Conservation (phyloP, 2,113 vertebrate species). For the Paraplagusia blochii region DNA sequence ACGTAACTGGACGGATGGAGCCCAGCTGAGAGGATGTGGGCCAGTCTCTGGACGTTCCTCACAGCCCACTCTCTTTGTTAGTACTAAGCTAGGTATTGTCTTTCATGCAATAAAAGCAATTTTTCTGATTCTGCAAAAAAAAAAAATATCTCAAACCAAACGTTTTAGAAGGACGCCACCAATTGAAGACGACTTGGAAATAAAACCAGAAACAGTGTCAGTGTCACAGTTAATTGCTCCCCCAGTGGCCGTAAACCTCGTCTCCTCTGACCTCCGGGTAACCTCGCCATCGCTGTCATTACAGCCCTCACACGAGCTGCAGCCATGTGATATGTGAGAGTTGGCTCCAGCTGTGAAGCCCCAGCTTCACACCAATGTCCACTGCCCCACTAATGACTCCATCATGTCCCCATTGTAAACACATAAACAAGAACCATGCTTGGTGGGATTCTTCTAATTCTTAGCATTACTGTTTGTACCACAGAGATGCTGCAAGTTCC, state of each 20-base stretch:
- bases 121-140: too few relatives aligned
- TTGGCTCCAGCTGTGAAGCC: conserved; percentile 47
- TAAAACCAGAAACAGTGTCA: conserved; percentile 24
- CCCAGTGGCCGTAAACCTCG: conserved; percentile 37
- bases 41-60: conserved; percentile 41
- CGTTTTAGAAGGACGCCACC: conserved; percentile 17
- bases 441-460: conserved; percentile 46
- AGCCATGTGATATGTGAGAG: conserved; percentile 45
- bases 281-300: conserved; percentile 46
- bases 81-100: conserved; percentile 1
- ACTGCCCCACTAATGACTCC: conserved; percentile 21
- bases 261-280: conserved; percentile 40
- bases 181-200: conserved; percentile 15
- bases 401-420: conserved; percentile 37
- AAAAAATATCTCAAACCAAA: conserved; percentile 1
- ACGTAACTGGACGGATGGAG: conserved; percentile 15
- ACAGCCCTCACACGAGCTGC: conserved; percentile 32
- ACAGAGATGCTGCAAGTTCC: conserved; percentile 41
- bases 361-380: conserved; percentile 49
- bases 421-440: conserved; percentile 41
- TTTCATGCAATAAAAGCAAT: background rate
- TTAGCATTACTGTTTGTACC: conserved; percentile 33
- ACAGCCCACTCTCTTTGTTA: conserved; percentile 29
- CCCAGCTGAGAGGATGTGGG: conserved; percentile 67
- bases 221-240: conserved; percentile 25